Evolutionary conservation across 2,888 invertebrate species (phyloP).

Genomic region (Mesochorus sp.): DNA sequence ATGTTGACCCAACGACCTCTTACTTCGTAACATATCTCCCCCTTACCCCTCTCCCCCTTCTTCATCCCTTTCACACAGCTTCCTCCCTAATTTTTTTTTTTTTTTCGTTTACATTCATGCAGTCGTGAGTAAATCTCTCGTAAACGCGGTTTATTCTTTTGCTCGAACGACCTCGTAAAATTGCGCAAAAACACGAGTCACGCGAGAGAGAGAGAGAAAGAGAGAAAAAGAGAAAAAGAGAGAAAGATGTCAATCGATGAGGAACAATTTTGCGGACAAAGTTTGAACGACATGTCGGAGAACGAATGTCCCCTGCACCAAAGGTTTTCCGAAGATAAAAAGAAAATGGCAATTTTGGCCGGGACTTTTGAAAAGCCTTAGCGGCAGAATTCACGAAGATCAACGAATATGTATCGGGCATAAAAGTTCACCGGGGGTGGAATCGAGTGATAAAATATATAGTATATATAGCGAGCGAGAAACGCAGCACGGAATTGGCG

Average conservation of each 20-base stretch:
- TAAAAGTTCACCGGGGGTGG: conserved; percentile 3
- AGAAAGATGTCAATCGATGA: not conserved
- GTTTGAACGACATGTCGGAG: too few relatives aligned
- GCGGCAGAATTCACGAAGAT: conserved; percentile 11
- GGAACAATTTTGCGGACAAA: too few relatives aligned
- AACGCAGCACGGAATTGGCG: not conserved
- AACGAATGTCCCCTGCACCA: not conserved
- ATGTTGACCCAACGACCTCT: conserved; percentile 58
- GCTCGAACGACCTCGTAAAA: not conserved
- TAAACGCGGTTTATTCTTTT: not conserved
- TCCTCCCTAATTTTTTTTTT: not conserved
- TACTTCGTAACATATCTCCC: not conserved
- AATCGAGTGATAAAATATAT: conserved; percentile 19
- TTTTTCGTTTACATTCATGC: not conserved
- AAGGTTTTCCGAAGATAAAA: not conserved
- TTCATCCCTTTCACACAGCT: not conserved
- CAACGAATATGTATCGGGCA: not conserved
- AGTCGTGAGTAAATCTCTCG: not conserved
- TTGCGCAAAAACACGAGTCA: not conserved
- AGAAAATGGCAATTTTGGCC: not conserved
- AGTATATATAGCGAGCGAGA: conserved; percentile 7
- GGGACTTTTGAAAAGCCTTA: conserved; percentile 10
- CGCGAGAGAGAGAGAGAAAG: not conserved
- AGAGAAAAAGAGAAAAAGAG: not conserved
- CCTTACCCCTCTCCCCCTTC: conserved; percentile 8